A percentile compares a stretch with the other conserved stretches of the same genome.
Conservation (phyloP, 2,888 invertebrate genomes). For the Lutraria lutraria region DNA sequence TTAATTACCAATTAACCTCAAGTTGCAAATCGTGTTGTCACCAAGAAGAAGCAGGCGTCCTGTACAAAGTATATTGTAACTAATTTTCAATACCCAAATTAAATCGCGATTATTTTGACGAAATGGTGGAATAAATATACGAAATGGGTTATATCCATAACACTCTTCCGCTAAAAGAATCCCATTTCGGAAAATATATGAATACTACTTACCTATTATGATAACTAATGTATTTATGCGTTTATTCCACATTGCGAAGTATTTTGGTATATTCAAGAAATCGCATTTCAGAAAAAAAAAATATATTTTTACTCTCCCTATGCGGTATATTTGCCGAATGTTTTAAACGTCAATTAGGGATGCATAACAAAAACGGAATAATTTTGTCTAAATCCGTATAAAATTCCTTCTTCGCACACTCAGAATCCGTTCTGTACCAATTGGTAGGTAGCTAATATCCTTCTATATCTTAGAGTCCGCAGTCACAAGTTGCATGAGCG, state of each 20-base stretch:
- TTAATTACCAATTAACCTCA: background rate
- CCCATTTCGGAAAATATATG: background rate
- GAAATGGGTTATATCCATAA: background rate
- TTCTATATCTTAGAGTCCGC: background rate
- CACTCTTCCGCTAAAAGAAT: background rate
- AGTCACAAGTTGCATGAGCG: background rate
- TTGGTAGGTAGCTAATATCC: background rate
- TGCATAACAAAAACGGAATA: constrained; percentile 3
- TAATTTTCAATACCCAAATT: background rate
- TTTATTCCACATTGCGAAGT: background rate
- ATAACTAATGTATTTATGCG: background rate
- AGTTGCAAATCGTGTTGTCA: constrained; percentile 3
- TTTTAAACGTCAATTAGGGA: background rate
- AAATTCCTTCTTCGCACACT: constrained; percentile 11
- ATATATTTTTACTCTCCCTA: background rate
- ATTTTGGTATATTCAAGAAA: background rate
- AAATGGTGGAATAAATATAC: background rate
- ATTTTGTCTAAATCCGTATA: constrained; percentile 8
- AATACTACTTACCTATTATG: constrained; percentile 5
- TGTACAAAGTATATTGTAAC: no score
- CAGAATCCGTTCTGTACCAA: background rate
- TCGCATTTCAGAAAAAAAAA: background rate
- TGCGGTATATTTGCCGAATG: constrained; percentile 1
- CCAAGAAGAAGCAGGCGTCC: background rate
- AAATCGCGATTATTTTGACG: background rate